These are phyloP conservation scores for Camarhynchus parvulus DNA, from an alignment of 2,113 vertebrate species.

Conservation along the genomic window DNA sequence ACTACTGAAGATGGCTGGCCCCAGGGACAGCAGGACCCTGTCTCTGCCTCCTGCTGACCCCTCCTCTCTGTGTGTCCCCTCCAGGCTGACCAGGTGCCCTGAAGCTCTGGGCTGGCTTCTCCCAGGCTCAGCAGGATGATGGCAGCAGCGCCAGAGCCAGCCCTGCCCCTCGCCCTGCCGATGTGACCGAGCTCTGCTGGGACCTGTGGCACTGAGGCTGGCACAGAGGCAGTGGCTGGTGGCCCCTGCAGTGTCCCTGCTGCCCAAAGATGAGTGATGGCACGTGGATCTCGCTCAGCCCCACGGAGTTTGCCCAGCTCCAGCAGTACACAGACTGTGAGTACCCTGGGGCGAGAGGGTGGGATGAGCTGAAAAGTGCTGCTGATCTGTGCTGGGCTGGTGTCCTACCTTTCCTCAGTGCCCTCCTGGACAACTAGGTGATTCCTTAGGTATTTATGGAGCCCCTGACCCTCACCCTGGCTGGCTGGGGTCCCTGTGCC, in stretches of 20 bases:
- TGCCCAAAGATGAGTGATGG: constrained; percentile 81
- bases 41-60: neutral
- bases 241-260: neutral
- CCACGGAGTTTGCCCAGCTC: constrained; percentile 89
- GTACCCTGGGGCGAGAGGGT: neutral
- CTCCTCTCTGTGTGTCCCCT: neutral
- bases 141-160: neutral
- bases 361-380: neutral
- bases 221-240: accelerated
- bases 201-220: neutral
- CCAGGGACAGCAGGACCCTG: accelerated
- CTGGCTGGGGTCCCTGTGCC: accelerated
- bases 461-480: accelerated
- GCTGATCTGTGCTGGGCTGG: accelerated
- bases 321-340: constrained; percentile 95
- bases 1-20: neutral
- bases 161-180: accelerated
- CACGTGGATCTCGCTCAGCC: constrained; percentile 88
- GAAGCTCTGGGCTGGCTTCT: neutral
- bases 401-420: neutral
- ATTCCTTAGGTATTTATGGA: neutral
- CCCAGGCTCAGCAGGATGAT: neutral
- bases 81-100: neutral
- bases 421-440: neutral
- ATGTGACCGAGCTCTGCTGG: neutral